Percentiles rank a stretch among this genome's conserved stretches.
These are phyloP conservation scores for Stenurella melanura DNA, from an alignment of 2,888 invertebrate genomes.

Conservation along the genomic window DNA sequence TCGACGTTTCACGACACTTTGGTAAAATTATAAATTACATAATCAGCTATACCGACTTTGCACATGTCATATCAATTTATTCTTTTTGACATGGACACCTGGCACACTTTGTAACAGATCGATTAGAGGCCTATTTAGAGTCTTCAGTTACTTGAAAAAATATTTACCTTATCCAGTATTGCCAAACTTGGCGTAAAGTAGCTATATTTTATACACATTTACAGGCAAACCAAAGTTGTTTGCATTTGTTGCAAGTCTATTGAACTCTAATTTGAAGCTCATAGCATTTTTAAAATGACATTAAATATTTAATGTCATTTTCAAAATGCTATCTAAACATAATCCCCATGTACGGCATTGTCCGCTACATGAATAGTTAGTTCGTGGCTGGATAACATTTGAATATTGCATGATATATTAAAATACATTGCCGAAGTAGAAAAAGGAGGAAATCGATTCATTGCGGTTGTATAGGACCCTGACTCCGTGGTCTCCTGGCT, in stretches of 20 bases:
- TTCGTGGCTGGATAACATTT: slow-evolving; percentile 38
- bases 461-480: slow-evolving; percentile 30
- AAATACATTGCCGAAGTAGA: slow-evolving; percentile 34
- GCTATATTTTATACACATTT: too few species aligned
- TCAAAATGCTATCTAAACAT: background rate
- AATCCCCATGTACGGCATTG: background rate
- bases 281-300: background rate
- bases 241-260: background rate
- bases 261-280: background rate
- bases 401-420: slow-evolving; percentile 45
- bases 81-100: too few species aligned
- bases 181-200: too few species aligned
- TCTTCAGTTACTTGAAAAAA: too few species aligned
- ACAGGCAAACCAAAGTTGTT: too few species aligned
- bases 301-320: background rate
- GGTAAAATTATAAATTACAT: too few species aligned
- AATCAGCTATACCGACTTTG: too few species aligned
- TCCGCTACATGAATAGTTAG: background rate
- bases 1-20: too few species aligned
- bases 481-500: slow-evolving; percentile 21
- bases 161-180: too few species aligned
- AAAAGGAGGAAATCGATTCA: slow-evolving; percentile 39
- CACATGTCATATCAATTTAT: too few species aligned
- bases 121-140: too few species aligned
- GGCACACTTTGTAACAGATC: too few species aligned